Conservation (phyloP, 2,797 vertebrate species). For the Megaceryle alcyon region DNA sequence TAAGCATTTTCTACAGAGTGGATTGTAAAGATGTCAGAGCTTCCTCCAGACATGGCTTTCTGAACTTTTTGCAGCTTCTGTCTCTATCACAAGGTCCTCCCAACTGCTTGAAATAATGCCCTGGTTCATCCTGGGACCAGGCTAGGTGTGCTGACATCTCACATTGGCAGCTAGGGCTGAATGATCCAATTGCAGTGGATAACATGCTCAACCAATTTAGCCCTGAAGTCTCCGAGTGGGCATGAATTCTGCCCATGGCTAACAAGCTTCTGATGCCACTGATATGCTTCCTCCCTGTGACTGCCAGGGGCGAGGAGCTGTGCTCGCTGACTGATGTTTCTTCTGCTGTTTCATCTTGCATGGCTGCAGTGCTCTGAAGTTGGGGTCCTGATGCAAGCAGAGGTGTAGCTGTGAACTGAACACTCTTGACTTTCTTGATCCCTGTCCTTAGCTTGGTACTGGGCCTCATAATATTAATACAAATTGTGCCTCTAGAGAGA, state of each 20-base stretch:
- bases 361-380: rapidly evolving
- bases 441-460: neutral
- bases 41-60: neutral
- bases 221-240: rapidly evolving
- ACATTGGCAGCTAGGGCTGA: neutral
- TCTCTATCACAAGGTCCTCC: rapidly evolving
- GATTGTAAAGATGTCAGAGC: neutral
- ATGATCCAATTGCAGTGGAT: rapidly evolving
- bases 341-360: rapidly evolving
- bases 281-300: neutral
- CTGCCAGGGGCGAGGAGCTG: rapidly evolving
- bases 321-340: rapidly evolving
- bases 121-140: neutral
- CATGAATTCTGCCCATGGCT: neutral
- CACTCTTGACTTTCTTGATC: neutral
- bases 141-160: neutral
- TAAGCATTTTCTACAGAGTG: neutral
- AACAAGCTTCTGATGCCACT: neutral
- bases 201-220: neutral
- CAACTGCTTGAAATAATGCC: neutral
- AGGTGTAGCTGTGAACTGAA: rapidly evolving
- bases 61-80: neutral
- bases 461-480: neutral
- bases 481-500: neutral
- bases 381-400: rapidly evolving